Conservation (phyloP, 2,113 vertebrate genomes). For the Sus scrofa region DNA sequence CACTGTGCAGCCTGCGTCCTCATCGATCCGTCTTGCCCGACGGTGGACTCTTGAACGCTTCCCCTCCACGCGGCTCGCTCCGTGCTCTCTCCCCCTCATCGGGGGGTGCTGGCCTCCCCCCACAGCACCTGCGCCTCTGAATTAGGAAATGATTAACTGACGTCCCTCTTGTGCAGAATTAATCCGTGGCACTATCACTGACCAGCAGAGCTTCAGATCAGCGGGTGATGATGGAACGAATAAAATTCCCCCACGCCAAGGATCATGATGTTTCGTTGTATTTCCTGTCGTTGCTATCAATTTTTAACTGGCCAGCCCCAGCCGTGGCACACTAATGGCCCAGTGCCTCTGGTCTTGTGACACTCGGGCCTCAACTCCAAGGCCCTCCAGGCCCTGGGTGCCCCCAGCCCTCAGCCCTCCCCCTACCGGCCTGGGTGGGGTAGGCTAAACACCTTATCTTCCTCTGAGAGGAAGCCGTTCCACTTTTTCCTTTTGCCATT, state of each 20-base stretch:
- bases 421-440: too few species aligned
- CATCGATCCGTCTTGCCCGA: fast-evolving
- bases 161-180: neutral
- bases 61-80: fast-evolving
- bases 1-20: fast-evolving
- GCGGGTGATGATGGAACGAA: neutral
- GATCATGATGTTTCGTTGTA: neutral
- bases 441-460: neutral
- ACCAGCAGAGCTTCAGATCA: neutral
- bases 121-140: neutral
- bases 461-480: neutral
- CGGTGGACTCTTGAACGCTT: neutral
- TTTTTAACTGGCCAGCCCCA: neutral
- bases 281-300: neutral
- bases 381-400: neutral
- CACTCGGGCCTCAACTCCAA: neutral
- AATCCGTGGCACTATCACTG: neutral
- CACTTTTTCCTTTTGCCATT: neutral
- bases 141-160: conserved; percentile 27
- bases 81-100: fast-evolving
- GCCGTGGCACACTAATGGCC: neutral
- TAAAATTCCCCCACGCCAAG: neutral
- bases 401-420: neutral
- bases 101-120: neutral
- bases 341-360: neutral